Evolutionary conservation across 2,888 invertebrate genomes (phyloP).

Genomic region (Cataglyphis cursor): DNA sequence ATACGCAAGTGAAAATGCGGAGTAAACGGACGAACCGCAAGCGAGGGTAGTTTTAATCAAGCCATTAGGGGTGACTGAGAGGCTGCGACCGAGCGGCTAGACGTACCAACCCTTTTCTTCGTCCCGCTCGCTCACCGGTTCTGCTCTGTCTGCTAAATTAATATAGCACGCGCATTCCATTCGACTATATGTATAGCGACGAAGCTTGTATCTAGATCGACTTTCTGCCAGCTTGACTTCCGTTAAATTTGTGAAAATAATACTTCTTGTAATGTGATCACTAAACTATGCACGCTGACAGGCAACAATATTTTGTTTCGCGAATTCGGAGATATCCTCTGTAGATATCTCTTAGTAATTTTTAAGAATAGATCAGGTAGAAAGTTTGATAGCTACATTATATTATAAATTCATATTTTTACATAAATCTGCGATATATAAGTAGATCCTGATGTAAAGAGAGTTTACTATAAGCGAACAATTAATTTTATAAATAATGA

Average conservation of each 20-base stretch:
- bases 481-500: neutral
- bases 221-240: constrained; percentile 46
- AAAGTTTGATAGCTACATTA: neutral
- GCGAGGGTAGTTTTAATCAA: constrained; percentile 86
- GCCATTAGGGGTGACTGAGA: constrained; percentile 86
- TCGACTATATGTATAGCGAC: constrained; percentile 63
- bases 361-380: neutral
- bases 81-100: constrained; percentile 79
- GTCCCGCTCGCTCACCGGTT: constrained; percentile 58
- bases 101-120: constrained; percentile 72
- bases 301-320: neutral
- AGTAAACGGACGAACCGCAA: constrained; percentile 74
- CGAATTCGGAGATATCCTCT: neutral
- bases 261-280: constrained; percentile 14
- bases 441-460: neutral
- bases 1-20: constrained; percentile 65
- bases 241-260: constrained; percentile 56
- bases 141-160: constrained; percentile 81
- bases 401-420: neutral
- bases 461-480: neutral
- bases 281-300: neutral
- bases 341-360: neutral
- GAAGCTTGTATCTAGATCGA: constrained; percentile 63
- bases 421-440: neutral
- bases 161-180: constrained; percentile 81